Base-by-base conservation (phyloP, 2,113 vertebrate species). In the Amblyopsis rosae region DNA sequence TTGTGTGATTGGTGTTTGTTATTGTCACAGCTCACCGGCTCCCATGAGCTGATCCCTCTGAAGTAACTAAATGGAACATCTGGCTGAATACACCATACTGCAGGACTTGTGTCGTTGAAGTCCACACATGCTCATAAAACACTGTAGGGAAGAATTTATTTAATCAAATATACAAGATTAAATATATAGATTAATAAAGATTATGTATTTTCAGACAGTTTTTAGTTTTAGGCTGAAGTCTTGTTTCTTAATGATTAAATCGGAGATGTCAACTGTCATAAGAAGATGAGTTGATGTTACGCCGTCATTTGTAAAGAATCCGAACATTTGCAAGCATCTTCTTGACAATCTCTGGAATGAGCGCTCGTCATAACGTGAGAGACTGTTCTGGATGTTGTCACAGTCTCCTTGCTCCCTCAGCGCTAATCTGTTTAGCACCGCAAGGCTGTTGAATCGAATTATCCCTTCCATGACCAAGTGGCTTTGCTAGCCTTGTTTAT, bases 51-150 rank as follows among this genome's bases (percentile, higher is more conserved):
- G 75, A 86, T 86, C 86, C 79, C 19, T 0, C 3, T 68, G 48
- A 69, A 87, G 74, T 81, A 75, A 57, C 69, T 86, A 86, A 90
- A 82, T 79, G 77, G 84, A 79, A 64, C 16, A 77, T 88, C 74
- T 82, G 75, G 69, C 54, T 35, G 13, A 55, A 26, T 26, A 26
- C 26, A 26, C 26, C 26, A 26, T 3, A 26, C 26, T 26, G 26
- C 26, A 26, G 26, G 26, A 26, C 26, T 26, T 26, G 26, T 26
- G 26, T 26, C 26, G 26, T 26, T 26, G 26, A 26, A 26, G 26
- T 26, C 26, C 26, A 26, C 26, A 26, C 26, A 26, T 3, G 26
- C 26, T 26, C 26, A 26, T 26, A 26, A 26, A 26, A 26, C 26
- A 26, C 3, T 26, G 26, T 26, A 26, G 26, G 26, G 26, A 26